These are phyloP conservation scores for Anguilla anguilla DNA, from an alignment of 2,797 vertebrate genomes.

Conservation along the genomic window DNA sequence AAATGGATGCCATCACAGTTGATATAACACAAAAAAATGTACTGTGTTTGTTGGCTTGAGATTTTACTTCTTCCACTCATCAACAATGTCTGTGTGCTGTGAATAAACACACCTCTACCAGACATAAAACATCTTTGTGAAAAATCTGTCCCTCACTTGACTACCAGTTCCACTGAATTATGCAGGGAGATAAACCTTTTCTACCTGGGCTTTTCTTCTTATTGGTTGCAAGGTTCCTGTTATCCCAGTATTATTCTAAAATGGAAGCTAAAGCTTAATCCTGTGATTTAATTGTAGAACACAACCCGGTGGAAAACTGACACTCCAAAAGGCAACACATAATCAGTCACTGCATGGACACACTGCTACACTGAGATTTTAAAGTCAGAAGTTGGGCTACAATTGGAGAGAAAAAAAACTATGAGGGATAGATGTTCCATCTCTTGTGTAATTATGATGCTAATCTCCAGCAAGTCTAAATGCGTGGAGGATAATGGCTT, in stretches of 20 bases:
- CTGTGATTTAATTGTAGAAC: background rate
- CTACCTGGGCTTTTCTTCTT: background rate
- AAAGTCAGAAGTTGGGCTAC: background rate
- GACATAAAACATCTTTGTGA: background rate
- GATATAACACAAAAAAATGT: too few species aligned
- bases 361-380: too few species aligned
- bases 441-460: background rate
- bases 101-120: background rate
- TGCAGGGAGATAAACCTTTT: background rate
- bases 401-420: background rate
- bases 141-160: background rate
- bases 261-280: background rate
- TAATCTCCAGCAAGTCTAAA: background rate
- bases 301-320: background rate
- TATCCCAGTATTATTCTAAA: background rate
- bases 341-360: background rate
- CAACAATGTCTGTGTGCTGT: conserved; percentile 41
- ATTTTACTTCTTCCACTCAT: too few species aligned
- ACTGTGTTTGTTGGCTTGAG: too few species aligned
- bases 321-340: background rate
- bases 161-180: too few species aligned
- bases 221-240: background rate
- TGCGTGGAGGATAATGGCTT: background rate
- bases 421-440: background rate
- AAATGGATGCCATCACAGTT: too few species aligned